Percentiles rank a stretch among this genome's conserved stretches.
Evolutionary conservation across 2,113 vertebrate species (phyloP).

Genomic region (Hassar affinis): DNA sequence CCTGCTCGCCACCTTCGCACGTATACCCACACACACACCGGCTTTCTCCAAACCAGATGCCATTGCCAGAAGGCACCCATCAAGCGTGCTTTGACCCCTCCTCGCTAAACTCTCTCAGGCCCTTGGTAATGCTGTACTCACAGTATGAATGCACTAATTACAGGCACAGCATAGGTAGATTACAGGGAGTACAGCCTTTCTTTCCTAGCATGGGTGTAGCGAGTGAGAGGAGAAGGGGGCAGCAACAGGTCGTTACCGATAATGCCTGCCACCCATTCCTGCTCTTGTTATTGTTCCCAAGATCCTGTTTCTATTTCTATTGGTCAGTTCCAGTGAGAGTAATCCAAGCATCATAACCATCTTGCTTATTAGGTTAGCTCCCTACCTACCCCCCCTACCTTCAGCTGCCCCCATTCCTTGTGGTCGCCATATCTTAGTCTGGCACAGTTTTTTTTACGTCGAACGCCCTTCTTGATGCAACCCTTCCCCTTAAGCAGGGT

Average conservation of each 20-base stretch:
- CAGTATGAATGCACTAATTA: slow-evolving; percentile 73
- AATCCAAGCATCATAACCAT: slow-evolving; percentile 2
- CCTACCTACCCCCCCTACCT: too few species aligned
- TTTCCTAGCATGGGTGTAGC: slow-evolving; percentile 50
- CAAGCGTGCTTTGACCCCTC: slow-evolving; percentile 33
- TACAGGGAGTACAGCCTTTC: slow-evolving; percentile 62
- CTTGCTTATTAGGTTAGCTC: slow-evolving; percentile 5
- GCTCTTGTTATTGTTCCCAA: slow-evolving; percentile 64
- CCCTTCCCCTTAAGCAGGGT: too few species aligned
- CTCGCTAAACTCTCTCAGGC: slow-evolving; percentile 47
- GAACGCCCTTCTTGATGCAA: too few species aligned
- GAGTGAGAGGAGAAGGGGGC: slow-evolving; percentile 27
- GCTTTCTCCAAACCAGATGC: slow-evolving; percentile 69
- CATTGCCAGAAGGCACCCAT: slow-evolving; percentile 62
- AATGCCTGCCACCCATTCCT: slow-evolving; percentile 70
- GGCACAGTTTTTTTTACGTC: too few species aligned
- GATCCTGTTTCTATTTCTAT: too few species aligned
- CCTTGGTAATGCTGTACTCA: slow-evolving; percentile 63
- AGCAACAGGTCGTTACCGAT: slow-evolving; percentile 65
- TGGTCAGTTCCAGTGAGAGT: too few species aligned
- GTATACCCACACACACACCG: slow-evolving; percentile 9
- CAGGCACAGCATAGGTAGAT: slow-evolving; percentile 68
- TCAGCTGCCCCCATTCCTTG: too few species aligned
- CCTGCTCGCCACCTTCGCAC: slow-evolving; percentile 22
- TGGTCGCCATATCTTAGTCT: too few species aligned